phyloP scores from a whole-genome alignment of 2,888 invertebrate genomes.

The Limnephilus auricula region DNA sequence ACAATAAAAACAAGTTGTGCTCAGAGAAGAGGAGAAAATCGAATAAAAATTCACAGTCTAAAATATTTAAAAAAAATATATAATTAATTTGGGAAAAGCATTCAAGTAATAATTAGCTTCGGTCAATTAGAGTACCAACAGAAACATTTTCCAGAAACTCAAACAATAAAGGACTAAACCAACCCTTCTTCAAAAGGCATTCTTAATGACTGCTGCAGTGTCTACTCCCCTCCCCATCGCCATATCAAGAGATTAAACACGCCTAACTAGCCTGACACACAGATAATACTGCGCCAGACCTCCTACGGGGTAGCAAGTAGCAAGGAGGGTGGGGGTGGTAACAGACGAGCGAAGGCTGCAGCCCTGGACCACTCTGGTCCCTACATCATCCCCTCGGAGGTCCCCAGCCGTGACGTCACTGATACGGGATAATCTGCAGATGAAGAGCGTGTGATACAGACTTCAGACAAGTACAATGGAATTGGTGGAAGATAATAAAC shows the following conservation, averaged over 20 bases:
- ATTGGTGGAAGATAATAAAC: background rate
- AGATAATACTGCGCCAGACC: conserved; percentile 2
- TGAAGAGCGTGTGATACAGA: background rate
- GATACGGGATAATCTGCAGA: conserved; percentile 2
- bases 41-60: too few species aligned
- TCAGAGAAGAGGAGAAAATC: background rate
- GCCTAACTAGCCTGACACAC: background rate
- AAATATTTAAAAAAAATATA: background rate
- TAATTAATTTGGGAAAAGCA: background rate
- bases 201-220: background rate
- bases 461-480: background rate
- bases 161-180: background rate
- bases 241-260: conserved; percentile 2
- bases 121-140: background rate
- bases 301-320: background rate
- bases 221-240: background rate
- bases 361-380: background rate
- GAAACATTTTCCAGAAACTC: background rate
- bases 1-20: background rate
- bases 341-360: background rate
- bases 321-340: background rate
- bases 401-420: background rate
- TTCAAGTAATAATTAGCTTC: background rate
- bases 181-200: background rate
- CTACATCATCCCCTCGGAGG: background rate